Percentiles rank a stretch among this genome's conserved stretches.
Evolutionary conservation across 1,140 invertebrate species (phyloP).

Genomic region (Sminthurides bifidus): DNA sequence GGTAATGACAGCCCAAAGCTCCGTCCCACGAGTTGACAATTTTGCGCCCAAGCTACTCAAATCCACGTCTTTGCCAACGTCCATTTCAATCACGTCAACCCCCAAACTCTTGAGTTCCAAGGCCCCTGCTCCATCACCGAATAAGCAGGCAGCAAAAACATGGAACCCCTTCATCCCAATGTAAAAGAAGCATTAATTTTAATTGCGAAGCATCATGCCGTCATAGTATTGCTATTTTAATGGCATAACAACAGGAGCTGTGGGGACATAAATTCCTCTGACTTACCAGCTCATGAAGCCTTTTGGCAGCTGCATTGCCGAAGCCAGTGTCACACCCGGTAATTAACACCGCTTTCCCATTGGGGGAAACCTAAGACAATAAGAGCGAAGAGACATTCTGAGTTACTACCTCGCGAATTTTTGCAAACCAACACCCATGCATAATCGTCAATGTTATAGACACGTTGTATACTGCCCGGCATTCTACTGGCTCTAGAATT

Average conservation of each 20-base stretch:
- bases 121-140: slow-evolving; percentile 48
- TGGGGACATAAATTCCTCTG: not conserved
- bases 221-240: not conserved
- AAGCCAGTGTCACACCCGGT: slow-evolving; percentile 73
- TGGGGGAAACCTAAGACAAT: slow-evolving; percentile 21
- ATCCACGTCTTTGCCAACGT: slow-evolving; percentile 52
- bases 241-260: not conserved
- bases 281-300: slow-evolving; percentile 55
- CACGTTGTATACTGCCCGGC: no score
- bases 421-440: no score
- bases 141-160: slow-evolving; percentile 62
- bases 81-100: slow-evolving; percentile 58
- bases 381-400: no score
- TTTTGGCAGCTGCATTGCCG: slow-evolving; percentile 58
- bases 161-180: slow-evolving; percentile 50
- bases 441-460: no score
- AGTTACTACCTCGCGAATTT: no score
- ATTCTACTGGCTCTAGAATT: no score
- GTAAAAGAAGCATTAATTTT: slow-evolving; percentile 6
- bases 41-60: not conserved
- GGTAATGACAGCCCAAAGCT: slow-evolving; percentile 19
- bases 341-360: slow-evolving; percentile 63
- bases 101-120: slow-evolving; percentile 60
- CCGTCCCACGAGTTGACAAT: slow-evolving; percentile 44
- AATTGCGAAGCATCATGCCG: not conserved